These are phyloP conservation scores for Drosophila emarginata DNA, from an alignment of 2,888 invertebrate species.

Conservation along the genomic window DNA sequence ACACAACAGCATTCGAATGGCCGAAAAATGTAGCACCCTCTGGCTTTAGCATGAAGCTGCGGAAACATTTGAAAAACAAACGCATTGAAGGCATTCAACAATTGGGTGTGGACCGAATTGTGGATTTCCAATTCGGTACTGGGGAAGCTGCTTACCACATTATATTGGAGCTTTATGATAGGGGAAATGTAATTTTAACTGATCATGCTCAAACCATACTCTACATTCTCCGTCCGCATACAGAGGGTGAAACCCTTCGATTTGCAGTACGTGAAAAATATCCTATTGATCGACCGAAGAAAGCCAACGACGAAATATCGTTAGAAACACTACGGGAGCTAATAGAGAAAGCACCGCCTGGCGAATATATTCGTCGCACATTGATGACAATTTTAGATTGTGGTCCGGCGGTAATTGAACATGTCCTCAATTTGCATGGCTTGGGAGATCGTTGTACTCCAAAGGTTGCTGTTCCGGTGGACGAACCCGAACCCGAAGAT, in stretches of 20 bases:
- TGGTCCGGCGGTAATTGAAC: constrained; percentile 95
- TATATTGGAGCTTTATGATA: constrained; percentile 96
- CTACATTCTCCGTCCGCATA: constrained; percentile 95
- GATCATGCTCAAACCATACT: constrained; percentile 95
- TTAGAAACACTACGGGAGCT: constrained; percentile 85
- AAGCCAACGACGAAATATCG: constrained; percentile 83
- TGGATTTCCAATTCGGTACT: constrained; percentile 97
- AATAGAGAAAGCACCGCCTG: constrained; percentile 86
- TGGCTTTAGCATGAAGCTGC: constrained; percentile 98
- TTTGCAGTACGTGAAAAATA: constrained; percentile 97
- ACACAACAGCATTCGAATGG: constrained; percentile 98
- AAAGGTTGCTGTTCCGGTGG: constrained; percentile 7
- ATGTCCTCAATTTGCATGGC: constrained; percentile 85
- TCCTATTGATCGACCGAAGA: constrained; percentile 90
- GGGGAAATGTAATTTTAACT: constrained; percentile 97
- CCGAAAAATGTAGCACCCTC: constrained; percentile 98
- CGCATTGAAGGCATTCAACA: constrained; percentile 93
- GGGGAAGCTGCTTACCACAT: constrained; percentile 97
- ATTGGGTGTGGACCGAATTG: constrained; percentile 95
- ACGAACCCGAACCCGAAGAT: constrained; percentile 6
- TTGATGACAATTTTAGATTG: constrained; percentile 93
- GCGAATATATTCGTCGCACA: constrained; percentile 91
- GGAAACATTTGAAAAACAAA: constrained; percentile 98
- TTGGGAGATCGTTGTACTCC: constrained; percentile 42
- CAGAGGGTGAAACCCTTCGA: constrained; percentile 93